Percentiles rank a stretch among this genome's conserved stretches.
Evolutionary conservation across 2,888 invertebrate species (phyloP).

Genomic region (Cabera pusaria): DNA sequence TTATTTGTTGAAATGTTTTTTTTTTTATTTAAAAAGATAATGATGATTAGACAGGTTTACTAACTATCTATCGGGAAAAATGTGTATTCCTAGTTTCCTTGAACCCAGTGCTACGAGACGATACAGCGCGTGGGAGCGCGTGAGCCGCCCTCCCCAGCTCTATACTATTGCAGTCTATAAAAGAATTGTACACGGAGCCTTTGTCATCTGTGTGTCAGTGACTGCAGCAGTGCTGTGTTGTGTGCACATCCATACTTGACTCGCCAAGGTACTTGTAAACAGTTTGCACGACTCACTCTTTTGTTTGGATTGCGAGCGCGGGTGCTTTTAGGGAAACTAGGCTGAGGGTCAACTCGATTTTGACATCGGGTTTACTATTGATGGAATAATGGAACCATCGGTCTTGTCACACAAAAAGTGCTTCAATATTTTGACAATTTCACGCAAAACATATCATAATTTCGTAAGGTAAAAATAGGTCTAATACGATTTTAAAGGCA

Average conservation of each 20-base stretch:
- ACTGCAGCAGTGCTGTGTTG: slow-evolving; percentile 76
- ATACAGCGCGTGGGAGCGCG: slow-evolving; percentile 17
- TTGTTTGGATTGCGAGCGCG: slow-evolving; percentile 22
- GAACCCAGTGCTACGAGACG: slow-evolving; percentile 11
- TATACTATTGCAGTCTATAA: slow-evolving; percentile 70
- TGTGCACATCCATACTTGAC: slow-evolving; percentile 52
- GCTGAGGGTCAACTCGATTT: slow-evolving; percentile 9
- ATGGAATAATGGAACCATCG: neutral
- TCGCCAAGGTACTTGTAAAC: slow-evolving; percentile 55
- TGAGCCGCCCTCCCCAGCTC: slow-evolving; percentile 57
- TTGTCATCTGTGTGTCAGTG: slow-evolving; percentile 74
- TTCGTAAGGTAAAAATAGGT: too few species aligned
- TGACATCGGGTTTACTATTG: slow-evolving; percentile 3
- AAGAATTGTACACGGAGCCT: slow-evolving; percentile 63
- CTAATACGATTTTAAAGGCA: too few species aligned
- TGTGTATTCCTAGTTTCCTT: too few species aligned
- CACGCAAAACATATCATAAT: too few species aligned
- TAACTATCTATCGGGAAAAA: too few species aligned
- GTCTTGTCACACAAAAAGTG: neutral
- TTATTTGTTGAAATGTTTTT: too few species aligned
- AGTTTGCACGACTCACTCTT: slow-evolving; percentile 20
- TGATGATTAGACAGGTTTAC: too few species aligned
- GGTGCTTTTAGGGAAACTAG: slow-evolving; percentile 10
- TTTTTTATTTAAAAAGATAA: too few species aligned
- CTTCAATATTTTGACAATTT: too few species aligned